Base-by-base conservation (phyloP, 2,888 invertebrate species). In the Xylota segnis region DNA sequence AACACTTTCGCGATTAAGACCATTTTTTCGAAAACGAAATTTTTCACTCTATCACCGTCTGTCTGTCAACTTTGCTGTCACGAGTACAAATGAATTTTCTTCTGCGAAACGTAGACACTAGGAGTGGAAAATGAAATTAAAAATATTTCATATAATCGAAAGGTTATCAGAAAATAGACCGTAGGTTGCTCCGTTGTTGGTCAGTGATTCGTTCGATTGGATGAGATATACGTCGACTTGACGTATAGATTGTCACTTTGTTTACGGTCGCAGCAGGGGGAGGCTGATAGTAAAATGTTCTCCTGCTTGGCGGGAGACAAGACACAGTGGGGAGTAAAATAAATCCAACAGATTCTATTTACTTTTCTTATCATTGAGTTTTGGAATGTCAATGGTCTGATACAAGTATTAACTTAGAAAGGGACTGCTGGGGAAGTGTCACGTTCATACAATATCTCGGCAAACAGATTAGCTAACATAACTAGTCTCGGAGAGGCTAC, bases 1-100 rank as follows among this genome's bases (percentile, higher is more conserved):
- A 89, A 89, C 5, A 91, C 87, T 88, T 89, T 91, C 70, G 89
- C 88, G 34, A 91, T 88, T 37, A 89, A 88, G 87, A 90, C 89
- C 91, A 91, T 91, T 87, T 50, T 87, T 88, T 83, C 23, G 76
- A 18, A 10, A 6, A 34, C n/a, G 37, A n/a, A 18, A 37, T 18
- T 58, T n/a, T 65, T 12, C 18, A 54, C 18, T 47, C 12, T 75
- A 18, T 34, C 72, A 40, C 70, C 40, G 59, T 23, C 79, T 50
- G 79, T 65, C 70, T 54, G 79, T 65, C 65, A 59, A 75, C 65
- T 75, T 59, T 45, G 66, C 70, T 65, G 40, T 65, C 65, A 47
- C 79, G 66, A 88, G 87, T 68, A 87, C 76, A 88, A 91, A 82
- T 89, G 89, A 82, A 84, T 68, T 75, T 43, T 61, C 37, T 47